phyloP scores from a whole-genome alignment of 2,888 invertebrate genomes.

The Spatulosminthurus flaviceps region DNA sequence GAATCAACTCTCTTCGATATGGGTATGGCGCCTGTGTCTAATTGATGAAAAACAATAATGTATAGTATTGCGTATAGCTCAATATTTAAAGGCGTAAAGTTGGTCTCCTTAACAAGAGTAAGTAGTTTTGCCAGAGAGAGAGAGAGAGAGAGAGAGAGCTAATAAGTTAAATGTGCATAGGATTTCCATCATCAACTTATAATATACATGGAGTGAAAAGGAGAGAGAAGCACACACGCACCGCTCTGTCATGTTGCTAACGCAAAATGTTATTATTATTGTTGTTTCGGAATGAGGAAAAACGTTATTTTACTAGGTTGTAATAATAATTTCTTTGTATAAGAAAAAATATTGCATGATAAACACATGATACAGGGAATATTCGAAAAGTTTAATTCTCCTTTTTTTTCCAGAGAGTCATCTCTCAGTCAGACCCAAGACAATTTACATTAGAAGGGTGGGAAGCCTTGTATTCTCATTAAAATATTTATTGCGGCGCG shows the following conservation, averaged over 20 bases:
- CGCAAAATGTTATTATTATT: slow-evolving; percentile 5
- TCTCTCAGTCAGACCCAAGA: neutral
- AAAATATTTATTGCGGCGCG: neutral
- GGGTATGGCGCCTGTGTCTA: slow-evolving; percentile 37
- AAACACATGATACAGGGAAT: neutral
- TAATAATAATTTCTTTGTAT: neutral
- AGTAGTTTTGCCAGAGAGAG: neutral
- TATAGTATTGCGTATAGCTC: slow-evolving; percentile 28
- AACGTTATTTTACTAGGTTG: neutral
- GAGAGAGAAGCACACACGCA: neutral
- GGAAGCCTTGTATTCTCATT: neutral
- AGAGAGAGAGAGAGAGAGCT: neutral
- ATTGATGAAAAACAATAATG: slow-evolving; percentile 29
- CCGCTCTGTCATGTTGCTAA: neutral
- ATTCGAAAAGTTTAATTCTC: neutral
- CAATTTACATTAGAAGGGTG: slow-evolving; percentile 9
- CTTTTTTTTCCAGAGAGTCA: neutral
- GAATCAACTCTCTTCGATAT: slow-evolving; percentile 20
- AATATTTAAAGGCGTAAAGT: slow-evolving; percentile 34
- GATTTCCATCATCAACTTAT: neutral
- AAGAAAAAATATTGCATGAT: neutral
- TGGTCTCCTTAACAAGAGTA: slow-evolving; percentile 14
- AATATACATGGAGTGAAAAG: neutral
- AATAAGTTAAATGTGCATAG: slow-evolving; percentile 32
- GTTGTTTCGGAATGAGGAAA: neutral